A percentile compares a stretch with the other conserved stretches of the same genome.
phyloP scores from a whole-genome alignment of 2,888 invertebrate genomes.

The Calameuta pallipes region DNA sequence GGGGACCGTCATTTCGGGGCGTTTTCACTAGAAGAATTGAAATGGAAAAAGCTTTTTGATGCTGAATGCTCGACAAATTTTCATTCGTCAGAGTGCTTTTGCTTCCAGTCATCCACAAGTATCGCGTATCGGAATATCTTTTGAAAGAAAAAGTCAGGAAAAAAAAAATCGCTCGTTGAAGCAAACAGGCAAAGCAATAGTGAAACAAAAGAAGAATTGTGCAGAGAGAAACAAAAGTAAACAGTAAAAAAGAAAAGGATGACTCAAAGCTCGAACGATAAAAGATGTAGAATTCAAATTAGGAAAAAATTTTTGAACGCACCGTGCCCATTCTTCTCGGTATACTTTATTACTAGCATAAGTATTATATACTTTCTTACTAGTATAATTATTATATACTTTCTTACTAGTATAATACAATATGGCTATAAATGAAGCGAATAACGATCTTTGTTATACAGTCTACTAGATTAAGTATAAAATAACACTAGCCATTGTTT shows the following conservation, averaged over 20 bases:
- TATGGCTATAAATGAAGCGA: background rate
- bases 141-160: background rate
- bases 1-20: background rate
- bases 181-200: background rate
- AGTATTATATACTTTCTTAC: background rate
- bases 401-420: background rate
- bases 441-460: background rate
- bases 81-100: background rate
- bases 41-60: background rate
- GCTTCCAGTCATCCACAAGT: background rate
- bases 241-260: background rate
- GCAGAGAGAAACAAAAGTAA: background rate
- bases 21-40: background rate
- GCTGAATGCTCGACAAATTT: background rate
- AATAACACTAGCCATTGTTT: constrained; percentile 21
- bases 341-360: background rate
- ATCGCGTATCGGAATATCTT: background rate
- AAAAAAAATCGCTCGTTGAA: background rate
- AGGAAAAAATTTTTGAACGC: background rate
- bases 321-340: background rate
- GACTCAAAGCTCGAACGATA: background rate
- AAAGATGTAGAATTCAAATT: background rate
- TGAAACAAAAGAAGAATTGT: background rate
- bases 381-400: background rate
- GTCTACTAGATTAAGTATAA: background rate